phyloP scores from a whole-genome alignment of 2,113 vertebrate species.

The Corythornis cristatus region DNA sequence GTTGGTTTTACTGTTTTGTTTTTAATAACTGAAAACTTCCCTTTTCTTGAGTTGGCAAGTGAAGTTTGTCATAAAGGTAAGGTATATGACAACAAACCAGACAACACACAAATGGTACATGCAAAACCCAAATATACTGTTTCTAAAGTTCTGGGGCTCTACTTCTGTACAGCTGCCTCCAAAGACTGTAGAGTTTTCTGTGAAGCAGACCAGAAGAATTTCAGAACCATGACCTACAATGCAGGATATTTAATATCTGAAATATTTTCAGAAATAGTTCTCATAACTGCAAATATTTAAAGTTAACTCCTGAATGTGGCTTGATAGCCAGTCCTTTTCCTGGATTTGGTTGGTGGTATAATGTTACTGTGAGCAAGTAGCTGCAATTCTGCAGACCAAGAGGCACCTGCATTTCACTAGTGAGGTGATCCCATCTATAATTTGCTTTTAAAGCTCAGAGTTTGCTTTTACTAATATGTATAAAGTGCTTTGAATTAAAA shows the following conservation, averaged over 20 bases:
- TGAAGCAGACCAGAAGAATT: slow-evolving; percentile 41
- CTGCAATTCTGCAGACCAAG: background rate
- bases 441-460: background rate
- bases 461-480: background rate
- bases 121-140: background rate
- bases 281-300: slow-evolving; percentile 22
- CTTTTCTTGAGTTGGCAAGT: background rate
- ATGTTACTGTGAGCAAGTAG: background rate
- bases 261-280: slow-evolving; percentile 63
- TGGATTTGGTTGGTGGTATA: background rate
- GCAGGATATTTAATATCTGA: slow-evolving; percentile 8
- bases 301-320: background rate
- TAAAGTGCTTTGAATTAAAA: background rate
- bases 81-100: background rate
- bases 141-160: slow-evolving; percentile 44
- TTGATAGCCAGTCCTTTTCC: background rate
- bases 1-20: background rate
- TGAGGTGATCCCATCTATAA: background rate
- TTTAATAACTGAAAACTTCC: background rate
- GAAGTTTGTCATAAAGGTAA: background rate
- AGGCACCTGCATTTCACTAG: background rate
- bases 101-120: background rate
- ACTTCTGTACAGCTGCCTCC: slow-evolving; percentile 24
- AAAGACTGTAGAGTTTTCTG: slow-evolving; percentile 21
- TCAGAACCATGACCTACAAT: background rate